phyloP scores from a whole-genome alignment of 2,113 vertebrate genomes.

The Promerops cafer region DNA sequence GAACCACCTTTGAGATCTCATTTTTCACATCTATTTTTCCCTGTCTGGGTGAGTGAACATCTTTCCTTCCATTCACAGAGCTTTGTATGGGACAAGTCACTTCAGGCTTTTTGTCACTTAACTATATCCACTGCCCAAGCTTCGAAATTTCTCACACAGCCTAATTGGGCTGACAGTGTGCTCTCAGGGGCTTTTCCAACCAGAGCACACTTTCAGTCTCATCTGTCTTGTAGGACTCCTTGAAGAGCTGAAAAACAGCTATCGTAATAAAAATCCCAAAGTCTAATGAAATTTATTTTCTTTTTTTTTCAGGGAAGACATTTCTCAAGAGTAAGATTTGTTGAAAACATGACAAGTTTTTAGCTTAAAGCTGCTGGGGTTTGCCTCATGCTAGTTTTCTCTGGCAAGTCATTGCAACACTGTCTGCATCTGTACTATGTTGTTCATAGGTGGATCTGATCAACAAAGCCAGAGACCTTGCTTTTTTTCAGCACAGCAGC shows the following conservation, averaged over 20 bases:
- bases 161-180: not conserved
- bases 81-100: not conserved
- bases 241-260: not conserved
- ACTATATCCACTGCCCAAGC: not conserved
- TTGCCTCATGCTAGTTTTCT: not conserved
- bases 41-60: not conserved
- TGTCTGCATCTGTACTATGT: not conserved
- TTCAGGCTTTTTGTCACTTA: not conserved
- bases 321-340: not conserved
- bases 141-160: not conserved
- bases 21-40: not conserved
- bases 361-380: not conserved
- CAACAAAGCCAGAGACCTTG: not conserved
- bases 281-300: not conserved
- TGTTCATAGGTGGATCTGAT: not conserved
- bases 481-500: not conserved
- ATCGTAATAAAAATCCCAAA: not conserved
- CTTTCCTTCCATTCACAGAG: not conserved
- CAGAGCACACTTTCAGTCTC: not conserved
- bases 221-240: not conserved
- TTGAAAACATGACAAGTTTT: not conserved
- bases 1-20: not conserved
- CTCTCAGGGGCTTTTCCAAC: not conserved
- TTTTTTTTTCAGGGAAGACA: not conserved
- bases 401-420: rapidly evolving